Conservation (phyloP, 2,797 vertebrate species). For the Xenops minutus region DNA sequence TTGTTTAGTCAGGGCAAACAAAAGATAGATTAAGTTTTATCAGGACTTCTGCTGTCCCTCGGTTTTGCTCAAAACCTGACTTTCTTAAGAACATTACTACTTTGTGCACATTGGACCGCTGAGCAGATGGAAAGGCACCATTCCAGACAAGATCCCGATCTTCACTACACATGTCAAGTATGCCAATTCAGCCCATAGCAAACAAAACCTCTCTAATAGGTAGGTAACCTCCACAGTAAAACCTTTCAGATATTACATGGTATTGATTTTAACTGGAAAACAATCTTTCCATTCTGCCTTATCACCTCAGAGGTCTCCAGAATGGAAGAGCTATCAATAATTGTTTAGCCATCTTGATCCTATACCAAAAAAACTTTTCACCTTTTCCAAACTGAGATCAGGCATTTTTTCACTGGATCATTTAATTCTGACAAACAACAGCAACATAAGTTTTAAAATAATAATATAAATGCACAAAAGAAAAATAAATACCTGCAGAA, state of each 20-base stretch:
- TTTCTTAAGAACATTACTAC: background rate
- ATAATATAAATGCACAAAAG: background rate
- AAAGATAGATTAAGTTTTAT: background rate
- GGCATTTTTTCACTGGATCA: background rate
- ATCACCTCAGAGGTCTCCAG: background rate
- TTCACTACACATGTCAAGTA: background rate
- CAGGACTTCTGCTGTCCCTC: background rate
- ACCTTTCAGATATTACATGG: background rate
- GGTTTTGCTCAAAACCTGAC: background rate
- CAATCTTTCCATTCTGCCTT: background rate
- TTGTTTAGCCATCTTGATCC: background rate
- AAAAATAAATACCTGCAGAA: background rate
- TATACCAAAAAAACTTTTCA: background rate
- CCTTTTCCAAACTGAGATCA: background rate
- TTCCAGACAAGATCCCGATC: background rate
- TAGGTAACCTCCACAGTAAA: background rate
- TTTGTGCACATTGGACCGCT: background rate
- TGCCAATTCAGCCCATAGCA: background rate
- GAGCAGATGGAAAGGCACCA: background rate
- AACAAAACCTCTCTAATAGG: background rate
- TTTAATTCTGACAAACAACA: background rate
- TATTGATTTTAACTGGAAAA: background rate
- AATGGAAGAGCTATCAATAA: background rate
- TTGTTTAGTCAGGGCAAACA: background rate
- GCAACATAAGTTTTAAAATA: background rate